A percentile compares a stretch with the other conserved stretches of the same genome.
These are phyloP conservation scores for Lophius piscatorius DNA, from an alignment of 2,113 vertebrate species.

Conservation along the genomic window DNA sequence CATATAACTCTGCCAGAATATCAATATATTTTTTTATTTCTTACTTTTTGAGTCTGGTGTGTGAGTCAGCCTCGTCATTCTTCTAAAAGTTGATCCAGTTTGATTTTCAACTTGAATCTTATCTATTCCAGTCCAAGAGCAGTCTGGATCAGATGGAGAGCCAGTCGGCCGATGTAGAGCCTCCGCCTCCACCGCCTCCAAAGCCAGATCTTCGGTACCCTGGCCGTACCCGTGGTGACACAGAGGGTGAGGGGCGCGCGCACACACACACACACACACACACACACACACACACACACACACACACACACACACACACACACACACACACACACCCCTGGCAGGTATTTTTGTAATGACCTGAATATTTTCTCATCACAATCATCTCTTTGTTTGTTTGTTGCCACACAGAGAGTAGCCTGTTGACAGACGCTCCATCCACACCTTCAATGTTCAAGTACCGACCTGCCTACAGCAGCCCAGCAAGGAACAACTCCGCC, in stretches of 20 bases:
- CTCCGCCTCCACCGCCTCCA: conserved; percentile 94
- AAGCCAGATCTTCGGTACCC: conserved; percentile 94
- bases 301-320: background rate
- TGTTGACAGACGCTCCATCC: conserved; percentile 89
- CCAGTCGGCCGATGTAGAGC: conserved; percentile 93
- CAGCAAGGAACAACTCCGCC: conserved; percentile 82
- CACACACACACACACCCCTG: background rate
- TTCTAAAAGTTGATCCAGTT: background rate
- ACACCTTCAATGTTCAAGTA: conserved; percentile 97
- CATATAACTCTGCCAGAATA: too few species aligned
- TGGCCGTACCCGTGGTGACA: conserved; percentile 87
- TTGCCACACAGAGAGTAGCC: conserved; percentile 84
- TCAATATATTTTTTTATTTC: too few species aligned
- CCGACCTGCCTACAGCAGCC: conserved; percentile 89
- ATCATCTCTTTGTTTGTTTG: conserved; percentile 7
- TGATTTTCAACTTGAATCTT: background rate
- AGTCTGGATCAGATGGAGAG: conserved; percentile 95
- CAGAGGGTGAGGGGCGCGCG: conserved; percentile 92
- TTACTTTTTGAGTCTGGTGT: too few species aligned
- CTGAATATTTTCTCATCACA: conserved; percentile 6
- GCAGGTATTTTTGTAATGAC: background rate
- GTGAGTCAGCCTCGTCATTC: background rate
- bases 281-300: background rate
- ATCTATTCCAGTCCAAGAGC: conserved; percentile 87
- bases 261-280: background rate